Base-by-base conservation (phyloP, 2,797 vertebrate species). In the Phoxinus dragarum region DNA sequence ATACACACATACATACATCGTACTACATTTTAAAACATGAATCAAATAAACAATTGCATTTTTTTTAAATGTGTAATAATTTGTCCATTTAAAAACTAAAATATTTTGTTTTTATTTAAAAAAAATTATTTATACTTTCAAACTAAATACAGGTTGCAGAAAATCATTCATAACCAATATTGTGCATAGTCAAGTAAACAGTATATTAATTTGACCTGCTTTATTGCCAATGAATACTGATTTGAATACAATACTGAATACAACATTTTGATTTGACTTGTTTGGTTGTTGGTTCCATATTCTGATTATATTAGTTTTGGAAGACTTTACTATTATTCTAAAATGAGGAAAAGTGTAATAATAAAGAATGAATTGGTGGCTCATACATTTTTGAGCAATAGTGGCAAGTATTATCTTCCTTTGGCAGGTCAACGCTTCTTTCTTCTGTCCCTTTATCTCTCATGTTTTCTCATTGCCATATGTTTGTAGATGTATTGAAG, bases 401-500 rank as follows among this genome's bases (percentile, higher is more conserved):
- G 16, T 52, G 5, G 12, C 4, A 67, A 9, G 4, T 31, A 67
- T 52, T 47, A 6, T 31, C 27, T 82, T 71, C 11, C 49, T 47
- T 16, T n/a, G 19, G 6, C 40, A 23, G 34, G 38, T 54, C 16
- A 17, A 9, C 17, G 16, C 1, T 68, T 3, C 6, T 56, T 19
- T 69, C 36, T 31, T 56, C 38, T 69, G 2, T 77, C 34, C 31
- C 23, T 27, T 14, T 54, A 54, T 10, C 73, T 54, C 10, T 56
- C 36, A 76, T 76, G 3, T n/a, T 12, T 56, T 76, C 74, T 56
- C 49, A 4, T 76, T 76, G 49, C 38, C 17, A 3, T 80, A 42
- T 68, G 10, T 78, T 16, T 86, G 12, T 82, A 99, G 98, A 88
- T 99, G 98, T 92, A 99, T 99, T 0, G 98, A 99, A 90, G 98